Conservation (phyloP, 2,113 vertebrate genomes). For the Syngnathus scovelli region DNA sequence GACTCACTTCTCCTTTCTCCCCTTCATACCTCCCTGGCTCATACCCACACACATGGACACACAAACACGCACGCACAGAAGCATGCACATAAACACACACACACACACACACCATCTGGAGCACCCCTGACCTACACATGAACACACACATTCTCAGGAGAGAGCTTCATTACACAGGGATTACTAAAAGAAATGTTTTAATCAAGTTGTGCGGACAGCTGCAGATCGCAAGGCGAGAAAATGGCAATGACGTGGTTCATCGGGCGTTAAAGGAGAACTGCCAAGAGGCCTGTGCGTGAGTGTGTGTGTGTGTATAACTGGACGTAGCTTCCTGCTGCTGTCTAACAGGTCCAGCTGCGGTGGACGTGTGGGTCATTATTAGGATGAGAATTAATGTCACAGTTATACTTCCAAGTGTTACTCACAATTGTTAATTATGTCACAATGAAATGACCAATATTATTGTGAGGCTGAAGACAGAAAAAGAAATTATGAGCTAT, state of each 20-base stretch:
- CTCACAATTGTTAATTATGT: neutral
- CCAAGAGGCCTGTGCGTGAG: slow-evolving; percentile 32
- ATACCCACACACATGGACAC: slow-evolving; percentile 29
- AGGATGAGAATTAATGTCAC: neutral
- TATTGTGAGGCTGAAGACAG: slow-evolving; percentile 11
- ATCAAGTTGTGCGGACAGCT: slow-evolving; percentile 71
- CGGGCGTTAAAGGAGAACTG: slow-evolving; percentile 64
- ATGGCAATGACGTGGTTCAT: slow-evolving; percentile 68
- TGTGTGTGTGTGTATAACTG: slow-evolving; percentile 18
- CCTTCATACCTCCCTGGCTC: slow-evolving; percentile 1
- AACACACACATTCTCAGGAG: slow-evolving; percentile 53
- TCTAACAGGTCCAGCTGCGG: slow-evolving; percentile 59
- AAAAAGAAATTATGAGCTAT: neutral
- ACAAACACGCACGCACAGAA: slow-evolving; percentile 35
- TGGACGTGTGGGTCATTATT: slow-evolving; percentile 2
- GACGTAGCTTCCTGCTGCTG: slow-evolving; percentile 48
- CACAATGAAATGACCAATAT: slow-evolving; percentile 13
- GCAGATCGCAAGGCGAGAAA: slow-evolving; percentile 64
- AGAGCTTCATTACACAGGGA: slow-evolving; percentile 71
- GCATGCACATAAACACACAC: neutral
- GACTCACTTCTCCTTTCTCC: slow-evolving; percentile 21
- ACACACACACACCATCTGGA: slow-evolving; percentile 50
- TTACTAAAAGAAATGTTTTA: slow-evolving; percentile 71
- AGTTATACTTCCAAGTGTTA: slow-evolving; percentile 13
- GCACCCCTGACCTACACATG: slow-evolving; percentile 34